phyloP scores from a whole-genome alignment of 2,888 invertebrate genomes.

The Morpho helenor region DNA sequence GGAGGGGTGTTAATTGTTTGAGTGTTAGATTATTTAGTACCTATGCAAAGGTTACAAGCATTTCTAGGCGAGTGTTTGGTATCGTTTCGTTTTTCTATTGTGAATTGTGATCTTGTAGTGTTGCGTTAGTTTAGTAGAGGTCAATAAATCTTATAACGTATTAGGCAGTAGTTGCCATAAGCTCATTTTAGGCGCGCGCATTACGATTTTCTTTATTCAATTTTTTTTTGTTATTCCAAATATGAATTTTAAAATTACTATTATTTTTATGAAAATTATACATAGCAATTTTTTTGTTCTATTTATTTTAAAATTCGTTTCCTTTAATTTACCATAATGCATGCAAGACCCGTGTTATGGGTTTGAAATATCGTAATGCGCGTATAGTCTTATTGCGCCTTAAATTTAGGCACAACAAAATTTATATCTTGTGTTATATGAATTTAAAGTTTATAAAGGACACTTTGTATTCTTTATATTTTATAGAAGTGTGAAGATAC shows the following conservation, averaged over 20 bases:
- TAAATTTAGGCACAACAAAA: background rate
- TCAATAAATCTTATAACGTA: constrained; percentile 43
- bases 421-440: background rate
- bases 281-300: no score
- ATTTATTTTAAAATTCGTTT: no score
- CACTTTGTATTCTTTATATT: no score
- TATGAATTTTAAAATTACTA: no score
- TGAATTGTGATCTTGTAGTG: constrained; percentile 33
- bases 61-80: constrained; percentile 48
- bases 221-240: no score
- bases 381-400: background rate
- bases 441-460: background rate
- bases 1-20: constrained; percentile 9
- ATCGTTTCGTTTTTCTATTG: constrained; percentile 30
- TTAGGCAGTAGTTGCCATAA: constrained; percentile 63
- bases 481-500: constrained; percentile 8
- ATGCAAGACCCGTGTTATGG: no score
- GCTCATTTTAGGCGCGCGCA: constrained; percentile 45
- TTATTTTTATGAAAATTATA: no score
- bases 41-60: constrained; percentile 52
- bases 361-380: background rate
- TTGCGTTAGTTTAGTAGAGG: constrained; percentile 46
- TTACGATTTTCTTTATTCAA: background rate
- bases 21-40: constrained; percentile 17
- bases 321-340: no score